phyloP scores from a whole-genome alignment of 2,888 invertebrate genomes.

The Lithodes maja region DNA sequence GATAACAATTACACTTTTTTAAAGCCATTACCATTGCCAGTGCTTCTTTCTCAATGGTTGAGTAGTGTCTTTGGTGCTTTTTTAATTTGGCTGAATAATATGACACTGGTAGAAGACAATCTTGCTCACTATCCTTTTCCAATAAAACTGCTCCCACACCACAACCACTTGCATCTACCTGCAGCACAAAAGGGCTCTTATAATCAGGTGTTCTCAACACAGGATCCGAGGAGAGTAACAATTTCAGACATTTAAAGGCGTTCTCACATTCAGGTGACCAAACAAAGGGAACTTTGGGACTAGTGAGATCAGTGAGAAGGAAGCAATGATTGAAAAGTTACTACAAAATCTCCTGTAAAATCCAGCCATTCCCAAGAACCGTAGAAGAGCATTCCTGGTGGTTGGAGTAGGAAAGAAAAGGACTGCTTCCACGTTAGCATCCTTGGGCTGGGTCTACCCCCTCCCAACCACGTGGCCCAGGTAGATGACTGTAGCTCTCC shows the following conservation, averaged over 20 bases:
- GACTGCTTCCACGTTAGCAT: constrained; percentile 5
- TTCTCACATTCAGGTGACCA: background rate
- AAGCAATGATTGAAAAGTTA: background rate
- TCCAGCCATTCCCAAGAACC: constrained; percentile 24
- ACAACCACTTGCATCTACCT: background rate
- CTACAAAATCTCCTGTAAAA: constrained; percentile 16
- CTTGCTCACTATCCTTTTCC: background rate
- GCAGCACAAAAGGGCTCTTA: background rate
- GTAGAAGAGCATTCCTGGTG: background rate
- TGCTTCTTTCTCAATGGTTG: background rate
- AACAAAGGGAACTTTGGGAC: background rate
- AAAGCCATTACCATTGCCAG: background rate
- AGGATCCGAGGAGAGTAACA: background rate
- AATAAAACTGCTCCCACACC: background rate
- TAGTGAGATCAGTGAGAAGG: constrained; percentile 21
- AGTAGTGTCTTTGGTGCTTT: background rate
- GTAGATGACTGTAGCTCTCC: background rate
- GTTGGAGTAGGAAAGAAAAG: background rate
- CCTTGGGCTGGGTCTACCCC: background rate
- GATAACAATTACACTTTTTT: background rate
- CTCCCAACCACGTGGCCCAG: constrained; percentile 21
- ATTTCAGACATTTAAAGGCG: constrained; percentile 13
- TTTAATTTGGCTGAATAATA: constrained; percentile 8
- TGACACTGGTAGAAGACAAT: background rate
- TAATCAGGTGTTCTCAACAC: background rate